Evolutionary conservation across 2,888 invertebrate genomes (phyloP).

Genomic region (Griposia aprilina): DNA sequence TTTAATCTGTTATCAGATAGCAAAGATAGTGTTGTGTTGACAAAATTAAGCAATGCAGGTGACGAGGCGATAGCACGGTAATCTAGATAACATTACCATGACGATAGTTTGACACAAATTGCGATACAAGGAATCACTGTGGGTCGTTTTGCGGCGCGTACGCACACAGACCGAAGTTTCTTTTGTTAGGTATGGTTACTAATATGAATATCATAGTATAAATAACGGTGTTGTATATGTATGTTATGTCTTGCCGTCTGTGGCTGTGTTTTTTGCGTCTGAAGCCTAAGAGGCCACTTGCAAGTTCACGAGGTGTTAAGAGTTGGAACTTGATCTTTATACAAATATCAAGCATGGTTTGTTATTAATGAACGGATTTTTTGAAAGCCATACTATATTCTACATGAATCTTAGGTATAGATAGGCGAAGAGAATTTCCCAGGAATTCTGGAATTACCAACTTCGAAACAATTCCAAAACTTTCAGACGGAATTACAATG

Average conservation of each 20-base stretch:
- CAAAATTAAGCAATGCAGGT: neutral
- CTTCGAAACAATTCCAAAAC: neutral
- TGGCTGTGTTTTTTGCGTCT: neutral
- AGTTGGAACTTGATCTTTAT: neutral
- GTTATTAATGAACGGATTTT: neutral
- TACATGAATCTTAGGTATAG: too few species aligned
- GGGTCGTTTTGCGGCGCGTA: neutral
- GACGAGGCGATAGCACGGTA: too few species aligned
- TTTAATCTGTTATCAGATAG: conserved; percentile 30
- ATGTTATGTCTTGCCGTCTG: neutral
- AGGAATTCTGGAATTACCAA: neutral
- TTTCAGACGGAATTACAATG: neutral
- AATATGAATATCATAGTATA: conserved; percentile 5
- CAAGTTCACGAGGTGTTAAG: conserved; percentile 9
- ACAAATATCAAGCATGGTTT: neutral
- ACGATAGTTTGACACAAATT: neutral
- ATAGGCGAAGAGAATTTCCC: neutral
- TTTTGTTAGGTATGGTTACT: conserved; percentile 3
- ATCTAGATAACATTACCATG: too few species aligned
- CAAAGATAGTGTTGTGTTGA: conserved; percentile 16
- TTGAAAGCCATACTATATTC: neutral
- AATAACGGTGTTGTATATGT: conserved; percentile 8
- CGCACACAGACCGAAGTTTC: neutral
- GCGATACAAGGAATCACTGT: neutral
- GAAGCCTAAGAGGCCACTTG: neutral